Percentiles rank a stretch among this genome's conserved stretches.
Conservation (phyloP, 23 tunicate species). For the Halocynthia roretzi region DNA sequence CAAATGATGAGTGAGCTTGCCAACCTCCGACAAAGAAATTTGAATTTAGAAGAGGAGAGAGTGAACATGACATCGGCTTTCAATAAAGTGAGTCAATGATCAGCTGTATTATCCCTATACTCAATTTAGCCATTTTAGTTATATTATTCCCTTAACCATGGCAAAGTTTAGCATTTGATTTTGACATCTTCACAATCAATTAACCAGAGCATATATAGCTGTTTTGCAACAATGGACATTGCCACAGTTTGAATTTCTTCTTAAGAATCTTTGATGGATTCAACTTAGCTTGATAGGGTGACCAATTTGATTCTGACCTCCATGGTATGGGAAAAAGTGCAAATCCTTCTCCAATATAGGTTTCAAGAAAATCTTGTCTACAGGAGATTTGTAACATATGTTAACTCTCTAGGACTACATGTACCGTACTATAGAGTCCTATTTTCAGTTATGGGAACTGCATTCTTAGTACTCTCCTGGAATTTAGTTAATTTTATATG, state of each 20-base stretch:
- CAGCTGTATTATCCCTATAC: background rate
- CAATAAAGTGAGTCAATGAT: conserved; percentile 30
- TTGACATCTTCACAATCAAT: background rate
- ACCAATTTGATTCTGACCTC: too few species aligned
- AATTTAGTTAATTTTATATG: background rate
- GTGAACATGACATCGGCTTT: conserved; percentile 36
- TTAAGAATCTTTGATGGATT: too few species aligned
- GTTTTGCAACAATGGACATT: too few species aligned
- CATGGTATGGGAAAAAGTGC: too few species aligned
- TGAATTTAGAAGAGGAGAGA: conserved; percentile 65
- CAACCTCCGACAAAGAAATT: conserved; percentile 37
- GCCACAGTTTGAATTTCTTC: too few species aligned
- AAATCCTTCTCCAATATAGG: too few species aligned
- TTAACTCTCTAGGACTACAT: too few species aligned
- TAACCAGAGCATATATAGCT: background rate
- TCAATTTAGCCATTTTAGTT: background rate
- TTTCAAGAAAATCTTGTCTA: too few species aligned
- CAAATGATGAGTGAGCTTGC: conserved; percentile 34
- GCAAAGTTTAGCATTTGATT: background rate
- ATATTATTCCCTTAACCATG: background rate
- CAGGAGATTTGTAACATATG: too few species aligned
- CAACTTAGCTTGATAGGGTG: too few species aligned
- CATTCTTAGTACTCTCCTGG: background rate
- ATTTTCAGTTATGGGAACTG: background rate
- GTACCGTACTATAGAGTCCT: too few species aligned